Evolutionary conservation across 1,140 invertebrate species (phyloP).

Genomic region (Macrobrachium nipponense): DNA sequence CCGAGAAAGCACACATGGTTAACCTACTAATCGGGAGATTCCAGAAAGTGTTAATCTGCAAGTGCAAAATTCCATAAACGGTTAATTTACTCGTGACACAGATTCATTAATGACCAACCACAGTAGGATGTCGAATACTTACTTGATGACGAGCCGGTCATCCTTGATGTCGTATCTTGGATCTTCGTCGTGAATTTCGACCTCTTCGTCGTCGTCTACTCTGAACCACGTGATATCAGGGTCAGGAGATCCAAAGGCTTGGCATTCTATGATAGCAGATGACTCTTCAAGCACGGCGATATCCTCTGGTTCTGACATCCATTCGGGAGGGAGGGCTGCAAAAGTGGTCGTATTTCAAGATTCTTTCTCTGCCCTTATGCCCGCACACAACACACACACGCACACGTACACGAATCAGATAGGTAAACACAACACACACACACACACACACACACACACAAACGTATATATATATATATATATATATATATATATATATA

Average conservation of each 20-base stretch:
- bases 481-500: too few species aligned
- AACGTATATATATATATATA: too few species aligned
- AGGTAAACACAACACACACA: too few species aligned
- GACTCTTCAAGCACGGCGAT: slow-evolving; percentile 37
- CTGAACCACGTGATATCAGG: slow-evolving; percentile 57
- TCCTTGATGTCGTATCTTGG: slow-evolving; percentile 48
- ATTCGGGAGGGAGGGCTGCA: slow-evolving; percentile 61
- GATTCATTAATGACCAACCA: too few species aligned
- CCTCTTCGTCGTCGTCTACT: slow-evolving; percentile 41
- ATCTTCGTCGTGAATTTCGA: slow-evolving; percentile 47
- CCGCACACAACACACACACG: too few species aligned
- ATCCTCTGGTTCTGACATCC: slow-evolving; percentile 52
- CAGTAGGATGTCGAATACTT: neutral
- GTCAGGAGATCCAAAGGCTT: slow-evolving; percentile 59
- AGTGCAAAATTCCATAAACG: too few species aligned
- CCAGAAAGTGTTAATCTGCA: too few species aligned
- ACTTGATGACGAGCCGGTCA: slow-evolving; percentile 55
- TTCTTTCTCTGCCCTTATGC: neutral
- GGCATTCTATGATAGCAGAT: slow-evolving; percentile 44
- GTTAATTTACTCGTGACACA: too few species aligned
- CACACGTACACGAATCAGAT: too few species aligned
- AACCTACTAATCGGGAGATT: too few species aligned
- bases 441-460: too few species aligned
- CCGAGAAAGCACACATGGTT: too few species aligned
- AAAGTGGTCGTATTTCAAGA: neutral